Evolutionary conservation across 2,113 vertebrate genomes (phyloP), one percentile per base, ranked within the genome.

Genomic region (Caracal caracal): DNA sequence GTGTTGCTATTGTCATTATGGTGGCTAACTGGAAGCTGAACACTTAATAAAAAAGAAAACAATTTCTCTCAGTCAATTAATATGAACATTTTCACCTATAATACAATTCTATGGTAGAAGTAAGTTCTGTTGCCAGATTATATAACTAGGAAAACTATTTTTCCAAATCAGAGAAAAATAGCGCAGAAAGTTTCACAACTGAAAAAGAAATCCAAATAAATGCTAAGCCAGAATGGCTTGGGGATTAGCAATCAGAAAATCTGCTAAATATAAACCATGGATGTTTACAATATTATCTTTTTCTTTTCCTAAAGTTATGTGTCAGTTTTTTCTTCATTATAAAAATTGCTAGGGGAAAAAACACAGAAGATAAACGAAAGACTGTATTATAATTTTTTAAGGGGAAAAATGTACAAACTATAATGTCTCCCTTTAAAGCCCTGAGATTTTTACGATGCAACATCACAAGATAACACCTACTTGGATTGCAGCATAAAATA

Each of bases 131-230:
- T 73, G 56, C 1, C 47, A 93, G 73, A 70, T 85, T 49, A 24
- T 65, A 26, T 63, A 90, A 88, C 19, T 63, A 2, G 1, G 70
- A 96, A 93, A 71, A 3, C 35, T 85, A 49, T 89, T 84, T 96
- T 96, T 59, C 51, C 40, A 95, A 97, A 75, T 78, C 78, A 93
- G 43, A 43, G 43, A 43, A 43, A 43, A 43, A 43, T 43, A 43
- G 4, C 71, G 11, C 11, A 93, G 82, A 90, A 96, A 78, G 19
- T 43, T 88, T 93, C 59, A 51, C 9, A 96, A 95, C 15, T 81
- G 49, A 95, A 90, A 80, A 71, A 83, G 76, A 95, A 95, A 63
- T 84, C 1, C 22, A 94, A 84, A 92, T 92, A 92, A 94, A 93
- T 78, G 85, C 66, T 95, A 96, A 61, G 17, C 10, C 20, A 2